phyloP scores from a whole-genome alignment of 2,113 vertebrate species.

The Physeter macrocephalus region DNA sequence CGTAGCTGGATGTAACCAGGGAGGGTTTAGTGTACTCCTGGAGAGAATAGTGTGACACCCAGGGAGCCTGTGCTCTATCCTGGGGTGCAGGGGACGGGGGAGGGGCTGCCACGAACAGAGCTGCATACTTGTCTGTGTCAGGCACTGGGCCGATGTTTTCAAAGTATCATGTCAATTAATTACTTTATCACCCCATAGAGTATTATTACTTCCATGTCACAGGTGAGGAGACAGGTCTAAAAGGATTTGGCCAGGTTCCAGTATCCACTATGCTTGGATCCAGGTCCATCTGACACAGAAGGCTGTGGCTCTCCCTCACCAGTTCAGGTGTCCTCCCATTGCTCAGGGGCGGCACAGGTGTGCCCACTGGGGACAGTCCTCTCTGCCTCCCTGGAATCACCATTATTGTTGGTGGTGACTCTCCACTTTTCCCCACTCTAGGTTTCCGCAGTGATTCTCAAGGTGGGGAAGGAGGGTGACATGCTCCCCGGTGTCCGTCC shows the following conservation, averaged over 20 bases:
- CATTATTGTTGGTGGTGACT: background rate
- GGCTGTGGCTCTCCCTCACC: background rate
- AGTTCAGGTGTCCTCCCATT: background rate
- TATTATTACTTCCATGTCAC: background rate
- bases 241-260: background rate
- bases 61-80: background rate
- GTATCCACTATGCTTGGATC: background rate
- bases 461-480: background rate
- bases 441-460: background rate
- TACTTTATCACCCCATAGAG: background rate
- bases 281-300: background rate
- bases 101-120: background rate
- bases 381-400: background rate
- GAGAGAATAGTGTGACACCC: background rate
- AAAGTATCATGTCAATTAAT: background rate
- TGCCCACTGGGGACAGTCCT: background rate
- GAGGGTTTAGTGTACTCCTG: background rate
- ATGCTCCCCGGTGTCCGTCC: background rate
- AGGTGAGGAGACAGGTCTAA: background rate
- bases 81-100: rapidly evolving
- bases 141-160: background rate
- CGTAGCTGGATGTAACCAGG: rapidly evolving
- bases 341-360: rapidly evolving
- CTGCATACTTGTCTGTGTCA: background rate
- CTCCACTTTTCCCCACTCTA: background rate